phyloP scores from a whole-genome alignment of 2,797 vertebrate species.

The Enteromius radiatus region DNA sequence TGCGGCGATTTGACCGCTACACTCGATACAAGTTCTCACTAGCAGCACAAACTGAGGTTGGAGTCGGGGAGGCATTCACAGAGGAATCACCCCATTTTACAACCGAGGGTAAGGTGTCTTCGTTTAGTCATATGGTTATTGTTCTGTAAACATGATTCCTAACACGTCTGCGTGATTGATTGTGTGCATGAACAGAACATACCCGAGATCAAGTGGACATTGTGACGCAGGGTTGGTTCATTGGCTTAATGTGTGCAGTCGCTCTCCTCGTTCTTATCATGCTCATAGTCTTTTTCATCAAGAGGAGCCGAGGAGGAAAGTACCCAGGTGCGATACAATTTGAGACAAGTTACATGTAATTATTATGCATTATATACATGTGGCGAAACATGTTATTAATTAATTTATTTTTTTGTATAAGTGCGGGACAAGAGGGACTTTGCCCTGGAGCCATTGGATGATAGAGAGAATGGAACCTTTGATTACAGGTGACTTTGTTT shows the following conservation, averaged over 20 bases:
- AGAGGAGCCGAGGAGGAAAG: constrained; percentile 95
- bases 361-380: background rate
- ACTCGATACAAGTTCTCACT: constrained; percentile 91
- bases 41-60: constrained; percentile 85
- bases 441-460: constrained; percentile 87
- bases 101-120: constrained; percentile 79
- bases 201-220: constrained; percentile 95
- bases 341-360: background rate
- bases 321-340: constrained; percentile 85
- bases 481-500: constrained; percentile 87
- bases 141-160: background rate
- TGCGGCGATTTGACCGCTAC: constrained; percentile 89
- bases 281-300: constrained; percentile 96
- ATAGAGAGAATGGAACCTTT: constrained; percentile 93
- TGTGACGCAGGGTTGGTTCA: constrained; percentile 97
- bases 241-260: constrained; percentile 98
- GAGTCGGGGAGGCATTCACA: constrained; percentile 81
- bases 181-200: constrained; percentile 77
- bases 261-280: constrained; percentile 95
- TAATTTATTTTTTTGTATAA: constrained; percentile 59
- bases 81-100: constrained; percentile 89
- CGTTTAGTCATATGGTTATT: background rate
- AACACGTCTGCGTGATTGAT: constrained; percentile 30
- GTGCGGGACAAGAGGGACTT: constrained; percentile 94
- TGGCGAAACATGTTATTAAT: background rate